Evolutionary conservation across 2,113 vertebrate genomes (phyloP).

Genomic region (Pomatostomus ruficeps): DNA sequence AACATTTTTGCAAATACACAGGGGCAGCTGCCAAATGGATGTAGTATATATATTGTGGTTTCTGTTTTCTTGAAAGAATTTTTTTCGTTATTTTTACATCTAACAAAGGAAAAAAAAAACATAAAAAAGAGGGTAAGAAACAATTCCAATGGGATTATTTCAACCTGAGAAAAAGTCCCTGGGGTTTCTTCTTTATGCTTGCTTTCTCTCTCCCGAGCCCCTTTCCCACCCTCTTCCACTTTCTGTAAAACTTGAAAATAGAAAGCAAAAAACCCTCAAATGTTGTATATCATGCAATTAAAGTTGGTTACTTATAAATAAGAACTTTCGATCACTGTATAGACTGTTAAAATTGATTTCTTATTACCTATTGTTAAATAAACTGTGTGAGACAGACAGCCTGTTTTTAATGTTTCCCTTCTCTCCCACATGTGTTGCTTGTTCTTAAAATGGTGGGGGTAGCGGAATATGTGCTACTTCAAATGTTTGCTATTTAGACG

Average conservation of each 20-base stretch:
- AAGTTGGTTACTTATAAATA: slow-evolving; percentile 87
- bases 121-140: slow-evolving; percentile 77
- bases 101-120: slow-evolving; percentile 74
- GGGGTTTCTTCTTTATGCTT: slow-evolving; percentile 76
- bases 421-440: slow-evolving; percentile 35
- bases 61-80: slow-evolving; percentile 79
- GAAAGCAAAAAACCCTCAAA: slow-evolving; percentile 80
- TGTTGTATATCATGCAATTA: slow-evolving; percentile 87
- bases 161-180: slow-evolving; percentile 73
- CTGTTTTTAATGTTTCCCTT: slow-evolving; percentile 65
- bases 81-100: slow-evolving; percentile 84
- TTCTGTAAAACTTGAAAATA: slow-evolving; percentile 84
- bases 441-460: neutral
- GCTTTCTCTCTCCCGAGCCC: slow-evolving; percentile 64
- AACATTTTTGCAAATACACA: slow-evolving; percentile 80
- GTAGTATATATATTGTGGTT: slow-evolving; percentile 85
- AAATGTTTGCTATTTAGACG: neutral
- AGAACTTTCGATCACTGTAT: slow-evolving; percentile 86
- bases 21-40: slow-evolving; percentile 83
- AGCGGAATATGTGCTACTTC: neutral
- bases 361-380: slow-evolving; percentile 88
- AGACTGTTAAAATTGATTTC: slow-evolving; percentile 87
- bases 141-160: slow-evolving; percentile 73
- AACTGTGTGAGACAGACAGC: slow-evolving; percentile 83
- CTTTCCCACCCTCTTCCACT: slow-evolving; percentile 68